Base-by-base conservation (phyloP, 35 echinoderm and acorn worm species). In the Lytechinus pictus region DNA sequence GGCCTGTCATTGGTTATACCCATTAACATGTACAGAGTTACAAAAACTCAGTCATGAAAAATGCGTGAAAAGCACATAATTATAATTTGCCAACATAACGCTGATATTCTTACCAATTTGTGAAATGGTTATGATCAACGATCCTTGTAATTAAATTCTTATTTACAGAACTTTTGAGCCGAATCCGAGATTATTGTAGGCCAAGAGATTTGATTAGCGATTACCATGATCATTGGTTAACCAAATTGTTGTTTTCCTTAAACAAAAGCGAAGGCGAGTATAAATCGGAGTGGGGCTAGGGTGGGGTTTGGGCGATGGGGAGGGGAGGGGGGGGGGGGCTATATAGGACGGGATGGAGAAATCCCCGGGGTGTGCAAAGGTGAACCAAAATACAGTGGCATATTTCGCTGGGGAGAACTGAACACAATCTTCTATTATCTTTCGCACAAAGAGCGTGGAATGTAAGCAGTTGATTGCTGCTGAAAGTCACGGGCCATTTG, bases 401-500 rank as follows among this genome's bases (percentile, higher is more conserved):
- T 19, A 24, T 79, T 79, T 7, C 21, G n/a, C 16, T 79, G 66
- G 66, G n/a, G 16, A 16, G 66, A 71, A 1, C 55, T 44, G 55
- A 58, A n/a, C 66, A 79, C 88, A 28, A 90, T 90, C 88, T 24
- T 54, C 52, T 90, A 90, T 90, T 90, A 90, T 90, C 88, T 90
- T 12, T 54, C 88, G 24, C 33, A 90, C 88, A 90, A 90, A n/a
- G 88, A 54, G 14, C 4, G 9, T 52, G 88, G 88, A 90, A 90
- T 90, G 88, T 44, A 12, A 54, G 88, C 87, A 89, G 9, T 89
- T 29, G 28, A 89, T 89, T 29, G 52, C 88, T 10, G 3, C 88
- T 90, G 52, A 51, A 44, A 90, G 88, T 90, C 88, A 90, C 88
- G 88, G 88, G 27, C 88, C 88, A 90, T 90, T 90, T 90, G n/a